Evolutionary conservation across 2,113 vertebrate species (phyloP).

Genomic region (Epinephelus moara): DNA sequence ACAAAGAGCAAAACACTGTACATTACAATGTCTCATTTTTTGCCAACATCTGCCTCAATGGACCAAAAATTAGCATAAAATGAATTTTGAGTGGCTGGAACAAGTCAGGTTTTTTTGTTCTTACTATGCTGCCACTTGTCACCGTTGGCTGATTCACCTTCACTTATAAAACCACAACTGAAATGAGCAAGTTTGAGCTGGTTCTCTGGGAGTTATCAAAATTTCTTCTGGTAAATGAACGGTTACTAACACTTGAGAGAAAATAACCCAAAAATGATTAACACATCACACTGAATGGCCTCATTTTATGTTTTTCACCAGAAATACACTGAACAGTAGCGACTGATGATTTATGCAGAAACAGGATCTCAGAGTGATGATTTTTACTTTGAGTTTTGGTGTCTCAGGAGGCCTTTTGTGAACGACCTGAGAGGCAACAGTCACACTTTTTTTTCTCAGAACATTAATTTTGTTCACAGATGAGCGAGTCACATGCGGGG

Average conservation of each 20-base stretch:
- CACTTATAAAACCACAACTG: slow-evolving; percentile 14
- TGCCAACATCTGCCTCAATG: neutral
- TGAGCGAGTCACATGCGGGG: slow-evolving; percentile 21
- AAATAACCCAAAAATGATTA: neutral
- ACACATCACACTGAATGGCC: neutral
- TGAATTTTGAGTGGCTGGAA: neutral
- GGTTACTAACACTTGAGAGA: too few relatives aligned
- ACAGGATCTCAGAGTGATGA: slow-evolving; percentile 11
- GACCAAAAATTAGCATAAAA: neutral
- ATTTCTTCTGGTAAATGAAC: neutral
- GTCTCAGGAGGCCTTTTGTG: slow-evolving; percentile 40
- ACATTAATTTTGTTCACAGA: slow-evolving; percentile 48
- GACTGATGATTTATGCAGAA: neutral
- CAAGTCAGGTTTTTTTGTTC: slow-evolving; percentile 6
- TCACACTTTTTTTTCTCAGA: slow-evolving; percentile 46
- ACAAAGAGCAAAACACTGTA: neutral
- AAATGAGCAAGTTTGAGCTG: slow-evolving; percentile 1
- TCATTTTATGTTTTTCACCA: neutral
- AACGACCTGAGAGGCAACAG: slow-evolving; percentile 35
- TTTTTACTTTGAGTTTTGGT: slow-evolving; percentile 8
- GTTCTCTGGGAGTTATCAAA: slow-evolving; percentile 8
- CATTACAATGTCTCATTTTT: neutral
- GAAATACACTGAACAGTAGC: neutral
- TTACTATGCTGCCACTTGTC: neutral
- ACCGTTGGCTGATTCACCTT: neutral